A percentile compares a stretch with the other conserved stretches of the same genome.
These are phyloP conservation scores for Lasioglossum albipes DNA, from an alignment of 1,140 invertebrate species.

Conservation along the genomic window DNA sequence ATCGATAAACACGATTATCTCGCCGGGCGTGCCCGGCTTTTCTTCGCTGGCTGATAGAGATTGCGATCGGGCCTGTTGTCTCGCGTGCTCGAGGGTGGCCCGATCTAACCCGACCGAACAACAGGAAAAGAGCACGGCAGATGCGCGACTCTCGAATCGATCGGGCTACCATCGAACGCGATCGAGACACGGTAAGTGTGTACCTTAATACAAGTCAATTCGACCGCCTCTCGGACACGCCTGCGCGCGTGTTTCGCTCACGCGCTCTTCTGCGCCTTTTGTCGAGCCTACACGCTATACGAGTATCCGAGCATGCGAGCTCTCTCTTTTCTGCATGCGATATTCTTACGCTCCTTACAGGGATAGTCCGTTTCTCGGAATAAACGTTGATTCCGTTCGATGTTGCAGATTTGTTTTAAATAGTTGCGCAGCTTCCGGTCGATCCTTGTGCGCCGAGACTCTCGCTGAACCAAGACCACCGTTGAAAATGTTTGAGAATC, in stretches of 20 bases:
- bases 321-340: not conserved
- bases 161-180: not conserved
- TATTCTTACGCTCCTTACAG: no score
- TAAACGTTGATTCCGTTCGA: no score
- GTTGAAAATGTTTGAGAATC: no score
- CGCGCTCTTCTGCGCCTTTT: not conserved
- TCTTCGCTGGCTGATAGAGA: not conserved
- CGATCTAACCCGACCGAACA: not conserved
- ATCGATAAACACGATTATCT: not conserved
- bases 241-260: not conserved
- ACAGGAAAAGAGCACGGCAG: not conserved
- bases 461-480: no score
- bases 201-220: conserved; percentile 3
- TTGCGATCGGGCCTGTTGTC: conserved; percentile 1
- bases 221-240: not conserved
- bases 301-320: no score
- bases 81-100: not conserved
- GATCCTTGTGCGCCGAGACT: no score
- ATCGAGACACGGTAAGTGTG: not conserved
- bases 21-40: not conserved
- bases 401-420: no score
- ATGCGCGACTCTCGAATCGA: not conserved
- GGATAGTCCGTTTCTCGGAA: no score
- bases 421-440: no score
- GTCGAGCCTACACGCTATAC: not conserved